Percentiles rank a stretch among this genome's conserved stretches.
Conservation (phyloP, 2,888 invertebrate species). For the Reticulitermes lucifugus region DNA sequence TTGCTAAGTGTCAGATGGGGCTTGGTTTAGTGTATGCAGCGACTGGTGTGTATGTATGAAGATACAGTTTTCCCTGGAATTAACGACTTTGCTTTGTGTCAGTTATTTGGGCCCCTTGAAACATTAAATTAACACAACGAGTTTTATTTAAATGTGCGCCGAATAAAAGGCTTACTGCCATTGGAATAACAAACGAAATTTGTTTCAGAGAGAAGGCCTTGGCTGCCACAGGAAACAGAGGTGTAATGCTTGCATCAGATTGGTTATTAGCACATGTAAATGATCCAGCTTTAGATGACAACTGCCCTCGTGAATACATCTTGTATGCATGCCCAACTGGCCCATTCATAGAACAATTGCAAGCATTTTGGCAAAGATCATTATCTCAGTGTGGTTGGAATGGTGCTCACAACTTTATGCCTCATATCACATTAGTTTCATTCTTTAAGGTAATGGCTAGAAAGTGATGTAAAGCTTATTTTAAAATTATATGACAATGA, state of each 20-base stretch:
- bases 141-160: too few species aligned
- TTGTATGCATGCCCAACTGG: conserved; percentile 90
- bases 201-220: conserved; percentile 83
- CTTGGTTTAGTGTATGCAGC: too few species aligned
- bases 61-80: too few species aligned
- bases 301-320: conserved; percentile 85
- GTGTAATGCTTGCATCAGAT: conserved; percentile 89
- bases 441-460: conserved; percentile 80
- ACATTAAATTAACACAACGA: too few species aligned
- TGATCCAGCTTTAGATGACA: conserved; percentile 82
- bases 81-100: too few species aligned
- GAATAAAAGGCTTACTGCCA: neutral
- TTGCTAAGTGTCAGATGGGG: too few species aligned
- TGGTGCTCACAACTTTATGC: conserved; percentile 90
- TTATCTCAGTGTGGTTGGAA: conserved; percentile 84
- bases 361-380: conserved; percentile 84
- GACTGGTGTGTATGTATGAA: too few species aligned
- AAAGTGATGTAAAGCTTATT: too few species aligned
- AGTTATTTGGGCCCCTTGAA: too few species aligned
- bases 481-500: too few species aligned
- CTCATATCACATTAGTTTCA: conserved; percentile 90
- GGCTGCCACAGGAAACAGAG: conserved; percentile 89
- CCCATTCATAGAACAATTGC: conserved; percentile 76
- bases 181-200: neutral
- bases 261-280: conserved; percentile 92